A percentile compares a stretch with the other conserved stretches of the same genome.
Conservation (phyloP, 2,888 invertebrate genomes). For the Drosophila falleni region DNA sequence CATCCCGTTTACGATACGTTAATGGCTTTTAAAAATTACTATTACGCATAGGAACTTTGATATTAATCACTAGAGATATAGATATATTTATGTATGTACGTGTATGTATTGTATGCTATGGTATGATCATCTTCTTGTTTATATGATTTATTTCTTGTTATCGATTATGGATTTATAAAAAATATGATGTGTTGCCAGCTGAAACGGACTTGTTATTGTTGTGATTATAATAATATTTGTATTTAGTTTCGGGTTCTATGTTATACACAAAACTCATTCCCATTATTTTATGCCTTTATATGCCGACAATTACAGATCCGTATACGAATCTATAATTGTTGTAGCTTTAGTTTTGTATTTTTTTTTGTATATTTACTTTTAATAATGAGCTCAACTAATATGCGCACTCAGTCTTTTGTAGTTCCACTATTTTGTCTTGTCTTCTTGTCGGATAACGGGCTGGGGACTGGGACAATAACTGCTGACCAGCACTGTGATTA, state of each 20-base stretch:
- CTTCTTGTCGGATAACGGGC: conserved; percentile 62
- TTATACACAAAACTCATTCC: conserved; percentile 60
- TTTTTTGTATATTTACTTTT: conserved; percentile 64
- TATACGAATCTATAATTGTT: conserved; percentile 31
- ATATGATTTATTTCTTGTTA: conserved; percentile 45
- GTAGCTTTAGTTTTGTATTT: conserved; percentile 27
- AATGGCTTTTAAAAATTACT: conserved; percentile 70
- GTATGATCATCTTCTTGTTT: conserved; percentile 11
- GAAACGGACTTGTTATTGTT: conserved; percentile 79
- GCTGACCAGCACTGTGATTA: conserved; percentile 39
- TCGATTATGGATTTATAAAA: conserved; percentile 68
- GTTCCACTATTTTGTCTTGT: conserved; percentile 80
- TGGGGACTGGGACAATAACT: conserved; percentile 35
- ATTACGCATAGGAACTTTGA: conserved; percentile 84
- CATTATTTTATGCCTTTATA: conserved; percentile 11
- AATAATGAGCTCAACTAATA: conserved; percentile 82
- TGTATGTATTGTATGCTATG: conserved; percentile 46
- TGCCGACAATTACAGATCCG: conserved; percentile 33
- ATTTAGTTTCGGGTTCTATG: conserved; percentile 48
- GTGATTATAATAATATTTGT: conserved; percentile 35
- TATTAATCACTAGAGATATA: conserved; percentile 83
- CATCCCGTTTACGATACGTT: conserved; percentile 59
- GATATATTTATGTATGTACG: conserved; percentile 48
- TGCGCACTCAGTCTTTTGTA: conserved; percentile 84
- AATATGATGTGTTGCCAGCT: conserved; percentile 77